These are phyloP conservation scores for Atrichornis clamosus DNA, from an alignment of 2,113 vertebrate genomes.

Conservation along the genomic window DNA sequence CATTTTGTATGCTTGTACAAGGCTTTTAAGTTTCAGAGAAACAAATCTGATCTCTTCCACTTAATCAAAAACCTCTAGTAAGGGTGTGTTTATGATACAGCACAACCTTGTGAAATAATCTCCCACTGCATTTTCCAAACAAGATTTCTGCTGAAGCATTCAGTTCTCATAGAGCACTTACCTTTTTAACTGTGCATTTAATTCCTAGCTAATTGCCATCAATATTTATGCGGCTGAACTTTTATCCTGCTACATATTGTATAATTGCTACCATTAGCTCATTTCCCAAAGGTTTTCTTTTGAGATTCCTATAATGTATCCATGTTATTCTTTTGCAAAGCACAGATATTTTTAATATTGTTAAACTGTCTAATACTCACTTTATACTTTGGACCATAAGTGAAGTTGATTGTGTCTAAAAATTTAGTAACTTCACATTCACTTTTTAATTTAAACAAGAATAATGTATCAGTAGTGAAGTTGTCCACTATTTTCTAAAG, in stretches of 20 bases:
- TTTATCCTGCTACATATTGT: slow-evolving; percentile 63
- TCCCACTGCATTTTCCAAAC: slow-evolving; percentile 55
- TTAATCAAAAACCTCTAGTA: slow-evolving; percentile 34
- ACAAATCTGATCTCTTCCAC: slow-evolving; percentile 14
- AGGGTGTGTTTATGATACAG: slow-evolving; percentile 33
- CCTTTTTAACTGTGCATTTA: slow-evolving; percentile 68
- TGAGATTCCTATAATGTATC: slow-evolving; percentile 28
- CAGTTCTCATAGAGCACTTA: slow-evolving; percentile 60
- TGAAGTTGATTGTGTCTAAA: neutral
- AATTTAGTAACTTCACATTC: neutral
- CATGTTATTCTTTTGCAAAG: slow-evolving; percentile 32
- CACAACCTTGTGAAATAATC: slow-evolving; percentile 20
- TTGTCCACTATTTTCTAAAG: neutral
- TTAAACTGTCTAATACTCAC: neutral
- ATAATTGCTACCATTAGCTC: slow-evolving; percentile 69
- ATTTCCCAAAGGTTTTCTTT: slow-evolving; percentile 67
- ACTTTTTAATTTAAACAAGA: neutral
- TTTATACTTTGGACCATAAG: neutral
- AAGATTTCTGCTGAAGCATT: slow-evolving; percentile 65
- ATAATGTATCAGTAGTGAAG: neutral
- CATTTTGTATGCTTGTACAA: neutral
- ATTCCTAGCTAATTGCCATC: slow-evolving; percentile 71
- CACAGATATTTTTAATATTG: slow-evolving; percentile 3
- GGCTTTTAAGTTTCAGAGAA: slow-evolving; percentile 23
- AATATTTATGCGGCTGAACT: slow-evolving; percentile 73